Percentiles rank a stretch among this genome's conserved stretches.
Conservation (phyloP, 35 echinoderm and acorn worm genomes). For the Hemicentrotus pulcherrimus region DNA sequence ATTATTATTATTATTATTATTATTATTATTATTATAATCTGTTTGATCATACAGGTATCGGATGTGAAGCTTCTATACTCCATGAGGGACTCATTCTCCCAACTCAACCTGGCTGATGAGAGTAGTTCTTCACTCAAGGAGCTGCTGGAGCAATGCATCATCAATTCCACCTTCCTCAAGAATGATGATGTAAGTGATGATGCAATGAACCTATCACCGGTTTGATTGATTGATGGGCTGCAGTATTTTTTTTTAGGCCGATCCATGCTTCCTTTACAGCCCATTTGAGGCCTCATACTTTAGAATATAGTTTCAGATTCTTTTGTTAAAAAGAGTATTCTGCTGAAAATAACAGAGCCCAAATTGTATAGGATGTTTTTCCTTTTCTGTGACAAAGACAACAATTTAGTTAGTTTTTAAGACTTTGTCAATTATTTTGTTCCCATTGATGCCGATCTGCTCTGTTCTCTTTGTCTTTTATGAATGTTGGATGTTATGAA, state of each 20-base stretch:
- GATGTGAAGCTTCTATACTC: constrained; percentile 81
- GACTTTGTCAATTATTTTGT: too few species aligned
- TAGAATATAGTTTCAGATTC: background rate
- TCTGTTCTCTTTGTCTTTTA: too few species aligned
- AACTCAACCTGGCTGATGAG: constrained; percentile 65
- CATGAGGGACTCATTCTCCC: constrained; percentile 59
- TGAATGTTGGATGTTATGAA: too few species aligned
- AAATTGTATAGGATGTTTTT: too few species aligned
- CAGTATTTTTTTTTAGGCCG: background rate
- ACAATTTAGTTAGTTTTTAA: too few species aligned
- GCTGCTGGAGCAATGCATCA: constrained; percentile 76
- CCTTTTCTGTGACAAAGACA: too few species aligned
- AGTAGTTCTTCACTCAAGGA: constrained; percentile 64
- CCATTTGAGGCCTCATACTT: background rate
- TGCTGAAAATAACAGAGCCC: too few species aligned
- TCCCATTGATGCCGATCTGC: too few species aligned
- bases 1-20: too few species aligned
- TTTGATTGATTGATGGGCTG: background rate
- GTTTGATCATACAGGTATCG: constrained; percentile 35
- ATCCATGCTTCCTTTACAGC: background rate
- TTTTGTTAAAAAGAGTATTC: too few species aligned
- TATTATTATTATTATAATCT: background rate
- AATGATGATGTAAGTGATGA: constrained; percentile 68
- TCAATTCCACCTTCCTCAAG: constrained; percentile 71
- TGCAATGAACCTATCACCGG: too few species aligned